Base-by-base conservation (phyloP, 2,113 vertebrate genomes). In the Trogon surrucura region DNA sequence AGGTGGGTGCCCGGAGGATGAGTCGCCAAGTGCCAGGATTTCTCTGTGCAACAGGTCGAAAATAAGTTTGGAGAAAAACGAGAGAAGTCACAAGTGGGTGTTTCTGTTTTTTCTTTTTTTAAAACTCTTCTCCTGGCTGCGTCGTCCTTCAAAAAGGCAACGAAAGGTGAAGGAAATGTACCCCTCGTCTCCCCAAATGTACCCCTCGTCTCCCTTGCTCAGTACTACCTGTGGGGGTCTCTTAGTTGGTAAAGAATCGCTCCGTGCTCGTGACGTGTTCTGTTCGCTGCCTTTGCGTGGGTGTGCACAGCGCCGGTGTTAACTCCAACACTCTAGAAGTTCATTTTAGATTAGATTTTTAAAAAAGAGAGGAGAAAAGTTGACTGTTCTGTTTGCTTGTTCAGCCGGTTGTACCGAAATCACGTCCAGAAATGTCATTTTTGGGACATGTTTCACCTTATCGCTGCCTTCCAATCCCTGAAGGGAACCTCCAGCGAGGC, bases 141-240 rank as follows among this genome's bases (percentile, higher is more conserved):
- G 19, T 25, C 41, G 12, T 47, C 27, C 17, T 77, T 65, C 38
- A 26, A 19, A 80, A n/a, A 19, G 19, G 50, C 32, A 73, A 34
- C 56, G 19, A 48, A 60, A 22, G 9, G 12, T 10, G 21, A 30
- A 32, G 50, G 62, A 30, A 56, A 10, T 5, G 4, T 5, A 10
- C 38, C 11, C 0, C 8, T 4, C 23, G 9, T 23, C 41, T 58
- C 36, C 66, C n/a, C 60, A 34, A 0, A 44, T 3, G 6, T n/a
- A n/a, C n/a, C n/a, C n/a, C n/a, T n/a, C n/a, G n/a, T n/a, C n/a
- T 7, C 16, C 73, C 16, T 36, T 36, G 61, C 41, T 41, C 45
- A 10, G 0, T 6, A 18, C 41, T 30, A 26, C 36, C 9, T n/a
- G 36, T 16, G 38, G 60, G 61, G 30, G 30, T 48, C 20, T 61